Evolutionary conservation across 2,888 invertebrate genomes (phyloP), one percentile per base, ranked within the genome.

Genomic region (Melanophora roralis): DNA sequence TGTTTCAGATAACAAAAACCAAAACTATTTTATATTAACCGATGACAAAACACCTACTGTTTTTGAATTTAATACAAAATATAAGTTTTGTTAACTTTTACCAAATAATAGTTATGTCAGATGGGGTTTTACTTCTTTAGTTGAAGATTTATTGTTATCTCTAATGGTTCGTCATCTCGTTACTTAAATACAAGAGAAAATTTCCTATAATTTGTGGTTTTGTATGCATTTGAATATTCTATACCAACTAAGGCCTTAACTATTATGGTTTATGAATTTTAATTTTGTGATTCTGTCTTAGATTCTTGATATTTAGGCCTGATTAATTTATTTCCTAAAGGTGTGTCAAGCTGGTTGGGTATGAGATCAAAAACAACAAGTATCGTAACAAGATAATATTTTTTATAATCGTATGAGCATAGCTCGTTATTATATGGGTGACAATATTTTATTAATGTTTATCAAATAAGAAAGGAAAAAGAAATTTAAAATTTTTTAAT

Each of bases 261-360:
- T 40, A 19, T 21, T 27, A 9, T 38, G n/a, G 36, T 45, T 11
- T 32, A 12, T 45, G 45, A 45, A 45, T n/a, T 19, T 8, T 0
- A 16, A 7, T 23, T n/a, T 43, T 12, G 1, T 32, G 1, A 7
- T 53, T 12, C 9, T 7, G 40, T 40, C n/a, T 1, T 38, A n/a
- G n/a, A n/a, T 5, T 65, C n/a, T 32, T 27, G 27, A 21, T 49
- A 23, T 38, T 12, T 38, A 36, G 16, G 7, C 34, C 45, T 45
- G 21, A 68, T 57, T 36, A 36, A 34, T 45, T 55, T 27, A 8
- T 51, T 27, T 14, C n/a, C 21, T 38, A 21, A 45, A 68, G 45
- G 19, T 45, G n/a, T 67, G 67, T 67, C 53, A 67, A 67, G 67
- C 40, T 14, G 34, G n/a, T 64, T 21, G 5, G 7, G n/a, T 34